Evolutionary conservation across 2,797 vertebrate genomes (phyloP).

Genomic region (Borostomias antarcticus): DNA sequence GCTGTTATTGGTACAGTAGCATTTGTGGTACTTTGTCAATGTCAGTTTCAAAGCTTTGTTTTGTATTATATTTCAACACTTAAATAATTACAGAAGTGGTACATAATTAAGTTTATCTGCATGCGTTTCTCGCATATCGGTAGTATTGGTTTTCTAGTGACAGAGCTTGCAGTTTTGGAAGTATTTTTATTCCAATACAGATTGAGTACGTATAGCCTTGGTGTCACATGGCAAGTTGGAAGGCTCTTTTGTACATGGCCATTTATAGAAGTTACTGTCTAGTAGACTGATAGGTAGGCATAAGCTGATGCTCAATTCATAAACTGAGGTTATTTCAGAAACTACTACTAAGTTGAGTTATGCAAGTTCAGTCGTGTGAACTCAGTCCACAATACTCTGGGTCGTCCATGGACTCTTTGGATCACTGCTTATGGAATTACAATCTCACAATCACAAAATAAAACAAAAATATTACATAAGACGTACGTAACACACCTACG

Average conservation of each 20-base stretch:
- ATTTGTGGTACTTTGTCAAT: background rate
- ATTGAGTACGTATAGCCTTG: background rate
- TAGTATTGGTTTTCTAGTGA: background rate
- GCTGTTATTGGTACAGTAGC: background rate
- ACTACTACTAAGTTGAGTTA: too few species aligned
- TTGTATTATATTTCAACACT: background rate
- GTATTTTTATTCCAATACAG: background rate
- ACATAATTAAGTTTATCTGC: too few species aligned
- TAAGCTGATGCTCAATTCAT: too few species aligned
- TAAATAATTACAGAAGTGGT: too few species aligned
- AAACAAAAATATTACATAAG: background rate
- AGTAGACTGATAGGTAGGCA: too few species aligned
- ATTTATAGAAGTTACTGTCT: background rate
- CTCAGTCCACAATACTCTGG: too few species aligned
- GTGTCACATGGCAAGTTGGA: slow-evolving; percentile 9
- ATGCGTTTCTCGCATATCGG: background rate
- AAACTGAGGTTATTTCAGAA: too few species aligned
- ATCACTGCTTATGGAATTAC: background rate
- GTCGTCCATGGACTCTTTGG: too few species aligned
- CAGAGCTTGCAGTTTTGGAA: background rate
- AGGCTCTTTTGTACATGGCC: slow-evolving; percentile 11
- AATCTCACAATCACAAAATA: background rate
- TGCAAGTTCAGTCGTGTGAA: too few species aligned
- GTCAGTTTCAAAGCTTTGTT: background rate
- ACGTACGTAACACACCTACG: too few species aligned